Conservation (phyloP, 2,113 vertebrate genomes). For the Callopanchax toddi region DNA sequence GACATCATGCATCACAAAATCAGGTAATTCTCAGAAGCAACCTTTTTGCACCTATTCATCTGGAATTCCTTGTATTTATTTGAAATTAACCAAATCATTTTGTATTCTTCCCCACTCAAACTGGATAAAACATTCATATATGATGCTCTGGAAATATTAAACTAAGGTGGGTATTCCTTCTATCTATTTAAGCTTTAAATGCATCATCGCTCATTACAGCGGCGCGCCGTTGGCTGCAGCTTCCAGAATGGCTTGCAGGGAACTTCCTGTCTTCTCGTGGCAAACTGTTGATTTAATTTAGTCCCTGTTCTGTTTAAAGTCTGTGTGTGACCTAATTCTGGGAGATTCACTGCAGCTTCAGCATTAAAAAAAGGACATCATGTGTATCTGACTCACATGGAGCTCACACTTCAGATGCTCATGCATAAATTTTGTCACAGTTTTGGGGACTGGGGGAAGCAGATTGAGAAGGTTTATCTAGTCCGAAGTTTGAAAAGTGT, state of each 20-base stretch:
- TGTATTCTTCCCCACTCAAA: too few species aligned
- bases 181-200: background rate
- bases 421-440: background rate
- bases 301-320: constrained; percentile 7
- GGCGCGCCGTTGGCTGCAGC: too few species aligned
- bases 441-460: background rate
- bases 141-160: too few species aligned
- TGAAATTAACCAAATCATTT: too few species aligned
- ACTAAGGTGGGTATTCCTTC: background rate
- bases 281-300: constrained; percentile 14
- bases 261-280: background rate
- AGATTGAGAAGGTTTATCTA: background rate
- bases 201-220: background rate
- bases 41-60: too few species aligned
- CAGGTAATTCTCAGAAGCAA: too few species aligned
- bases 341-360: constrained; percentile 2
- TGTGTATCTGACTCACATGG: constrained; percentile 11
- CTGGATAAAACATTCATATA: too few species aligned
- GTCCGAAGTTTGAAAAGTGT: background rate
- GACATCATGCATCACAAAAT: too few species aligned
- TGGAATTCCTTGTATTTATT: too few species aligned
- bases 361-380: constrained; percentile 9
- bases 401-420: constrained; percentile 30
- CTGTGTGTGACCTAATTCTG: constrained; percentile 31
- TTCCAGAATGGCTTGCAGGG: background rate